phyloP scores from a whole-genome alignment of 1,140 invertebrate genomes.

The Drosophila burlai region DNA sequence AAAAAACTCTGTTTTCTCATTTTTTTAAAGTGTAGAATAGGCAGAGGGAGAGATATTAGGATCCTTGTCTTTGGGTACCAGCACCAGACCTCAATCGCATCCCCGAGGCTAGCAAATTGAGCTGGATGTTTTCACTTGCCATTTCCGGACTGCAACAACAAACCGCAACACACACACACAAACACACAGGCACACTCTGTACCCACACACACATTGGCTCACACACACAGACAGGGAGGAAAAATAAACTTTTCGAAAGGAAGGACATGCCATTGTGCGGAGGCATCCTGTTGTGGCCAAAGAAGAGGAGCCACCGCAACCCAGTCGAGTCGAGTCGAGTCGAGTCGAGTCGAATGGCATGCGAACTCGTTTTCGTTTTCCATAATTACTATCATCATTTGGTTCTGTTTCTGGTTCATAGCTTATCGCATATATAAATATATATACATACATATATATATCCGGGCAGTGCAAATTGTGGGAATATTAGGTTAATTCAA shows the following conservation, averaged over 20 bases:
- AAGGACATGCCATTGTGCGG: conserved; percentile 28
- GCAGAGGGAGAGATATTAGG: conserved; percentile 1
- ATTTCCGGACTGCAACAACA: conserved; percentile 58
- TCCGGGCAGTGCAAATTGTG: too few relatives aligned
- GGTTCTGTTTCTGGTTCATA: conserved; percentile 6
- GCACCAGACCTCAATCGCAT: conserved; percentile 4
- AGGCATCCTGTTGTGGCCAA: conserved; percentile 32
- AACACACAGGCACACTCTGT: background rate
- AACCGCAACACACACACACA: conserved; percentile 22
- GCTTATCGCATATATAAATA: conserved; percentile 3
- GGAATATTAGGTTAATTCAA: conserved; percentile 5
- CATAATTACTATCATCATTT: conserved; percentile 35
- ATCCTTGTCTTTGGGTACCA: conserved; percentile 34
- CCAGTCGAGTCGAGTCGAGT: background rate
- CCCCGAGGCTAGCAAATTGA: conserved; percentile 53
- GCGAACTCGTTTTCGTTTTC: conserved; percentile 21
- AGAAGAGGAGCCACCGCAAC: conserved; percentile 3
- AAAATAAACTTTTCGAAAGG: conserved; percentile 21
- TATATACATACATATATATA: background rate
- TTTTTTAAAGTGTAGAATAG: background rate
- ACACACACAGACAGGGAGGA: background rate
- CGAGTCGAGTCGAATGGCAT: conserved; percentile 13
- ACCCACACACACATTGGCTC: too few relatives aligned
- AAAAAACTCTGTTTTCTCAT: too few relatives aligned
- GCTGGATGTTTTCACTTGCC: conserved; percentile 68